Percentiles rank a stretch among this genome's conserved stretches.
Conservation (phyloP, 2,888 invertebrate species). For the Oligia fasciuncula region DNA sequence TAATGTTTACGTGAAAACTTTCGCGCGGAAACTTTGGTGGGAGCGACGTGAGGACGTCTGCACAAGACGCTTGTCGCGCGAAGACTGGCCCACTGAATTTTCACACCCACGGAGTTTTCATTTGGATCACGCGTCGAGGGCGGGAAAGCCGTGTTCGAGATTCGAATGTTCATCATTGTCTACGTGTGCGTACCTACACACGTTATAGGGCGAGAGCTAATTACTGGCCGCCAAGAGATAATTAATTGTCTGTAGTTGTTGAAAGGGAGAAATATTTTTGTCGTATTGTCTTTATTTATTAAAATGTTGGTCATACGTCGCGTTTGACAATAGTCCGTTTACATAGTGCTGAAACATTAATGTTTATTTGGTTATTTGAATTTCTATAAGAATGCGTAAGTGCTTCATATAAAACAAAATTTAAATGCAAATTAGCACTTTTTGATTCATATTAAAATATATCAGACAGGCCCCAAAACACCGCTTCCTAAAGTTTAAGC, state of each 20-base stretch:
- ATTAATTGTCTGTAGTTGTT: constrained; percentile 21
- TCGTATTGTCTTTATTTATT: constrained; percentile 13
- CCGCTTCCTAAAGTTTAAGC: too few relatives aligned
- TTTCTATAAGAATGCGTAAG: not conserved
- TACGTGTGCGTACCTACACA: constrained; percentile 49
- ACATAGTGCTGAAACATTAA: constrained; percentile 18
- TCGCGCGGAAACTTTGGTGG: constrained; percentile 80
- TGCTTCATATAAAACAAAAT: too few relatives aligned
- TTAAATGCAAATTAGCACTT: not conserved
- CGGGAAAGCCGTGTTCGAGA: constrained; percentile 78
- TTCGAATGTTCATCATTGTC: constrained; percentile 72
- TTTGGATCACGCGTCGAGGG: constrained; percentile 76
- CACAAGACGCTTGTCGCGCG: constrained; percentile 78
- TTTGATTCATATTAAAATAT: not conserved
- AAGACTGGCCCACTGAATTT: constrained; percentile 74
- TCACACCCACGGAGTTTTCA: constrained; percentile 76
- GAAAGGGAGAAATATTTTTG: constrained; percentile 6
- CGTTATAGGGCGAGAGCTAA: constrained; percentile 41
- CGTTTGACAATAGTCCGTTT: constrained; percentile 16
- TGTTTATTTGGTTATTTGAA: too few relatives aligned
- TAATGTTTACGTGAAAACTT: constrained; percentile 70
- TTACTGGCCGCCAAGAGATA: constrained; percentile 38
- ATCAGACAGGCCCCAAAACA: not conserved
- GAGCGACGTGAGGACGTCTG: constrained; percentile 67
- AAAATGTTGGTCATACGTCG: not conserved